Base-by-base conservation (phyloP, 2,888 invertebrate genomes). In the Cantharis flavilabris region DNA sequence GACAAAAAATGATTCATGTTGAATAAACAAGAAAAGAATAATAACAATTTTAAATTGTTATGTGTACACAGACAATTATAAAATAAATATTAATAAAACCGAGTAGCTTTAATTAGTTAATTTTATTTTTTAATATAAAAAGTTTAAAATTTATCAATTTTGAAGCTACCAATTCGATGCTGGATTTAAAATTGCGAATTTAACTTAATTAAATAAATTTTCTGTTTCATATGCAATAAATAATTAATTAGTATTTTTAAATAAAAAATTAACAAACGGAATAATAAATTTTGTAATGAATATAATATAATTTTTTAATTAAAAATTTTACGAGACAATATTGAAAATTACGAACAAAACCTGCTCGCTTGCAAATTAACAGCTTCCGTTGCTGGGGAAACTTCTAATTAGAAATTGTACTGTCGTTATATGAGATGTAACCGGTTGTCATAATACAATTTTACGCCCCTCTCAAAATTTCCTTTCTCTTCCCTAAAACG, bases 401-500 rank as follows among this genome's bases (percentile, higher is more conserved):
- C 86, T 85, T 83, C 84, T 86, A 86, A 86, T 86, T 86, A 85
- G 86, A 84, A 85, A 85, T 86, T 86, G 84, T 85, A 82, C 81
- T 82, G 84, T 84, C 84, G 86, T 85, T 86, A 86, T 85, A 84
- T 83, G 86, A 86, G 85, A 86, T 84, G 83, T 82, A 77, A 77
- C 76, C 81, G 80, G 83, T 82, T 84, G 84, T 84, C 84, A 84
- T 84, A 84, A 83, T 84, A 84, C 83, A 81, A 80, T 81, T 80
- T 78, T 75, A 75, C 76, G 77, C 73, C 78, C 76, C 73, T 73
- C 69, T 63, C 70, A 73, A 69, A 73, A 73, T 73, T 65, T 73
- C 30, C 49, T 63, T 70, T 69, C 28, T 49, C 49, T 69, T 30
- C 70, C 49, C 62, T 49, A 70, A 73, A 73, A 69, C 63, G 67